Base-by-base conservation (phyloP, 2,888 invertebrate genomes). In the Schrankia costaestrigalis region DNA sequence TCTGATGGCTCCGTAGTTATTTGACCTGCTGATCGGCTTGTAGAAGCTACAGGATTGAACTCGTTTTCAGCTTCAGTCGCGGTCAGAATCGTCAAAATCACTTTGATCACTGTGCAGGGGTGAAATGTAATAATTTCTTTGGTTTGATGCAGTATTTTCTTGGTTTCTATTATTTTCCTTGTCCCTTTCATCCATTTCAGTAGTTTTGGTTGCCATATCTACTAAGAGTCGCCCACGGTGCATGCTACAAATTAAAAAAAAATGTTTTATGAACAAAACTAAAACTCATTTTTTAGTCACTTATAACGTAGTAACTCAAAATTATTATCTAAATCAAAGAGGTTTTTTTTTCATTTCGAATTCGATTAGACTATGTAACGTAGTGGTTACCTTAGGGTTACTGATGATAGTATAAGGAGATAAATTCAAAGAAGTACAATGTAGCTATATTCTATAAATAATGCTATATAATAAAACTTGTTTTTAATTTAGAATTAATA, bases 41-140 rank as follows among this genome's bases (percentile, higher is more conserved):
- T 24, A 13, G 24, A 35, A 35, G 35, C 35, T 29, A 35, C 9
- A 18, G 5, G 25, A 19, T 30, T 7, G 23, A 14, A 13, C 23
- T 18, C 30, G 24, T 35, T 35, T 19, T 35, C 35, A 13, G 35
- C 30, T 35, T 31, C 24, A 31, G 14, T 41, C 40, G 6, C 27
- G 25, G 29, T 41, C 34, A 6, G 40, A 41, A 41, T 41, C 38
- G 15, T 30, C 41, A 13, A 41, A 41, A 27, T 41, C 41, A 10
- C 41, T 41, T 26, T 29, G 34, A 28, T 33, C 32, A 18, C 18
- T 30, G 35, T 29, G 39, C 26, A 27, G 39, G 26, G 23, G 35
- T 35, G 30, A 35, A 43, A 42, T 43, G 41, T 42, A 42, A 10
- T 41, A 43, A 32, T 42, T 36, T 11, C 28, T 31, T 41, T 39